These are phyloP conservation scores for Drosophila kanapiae DNA, from an alignment of 1,140 invertebrate genomes.

Conservation along the genomic window DNA sequence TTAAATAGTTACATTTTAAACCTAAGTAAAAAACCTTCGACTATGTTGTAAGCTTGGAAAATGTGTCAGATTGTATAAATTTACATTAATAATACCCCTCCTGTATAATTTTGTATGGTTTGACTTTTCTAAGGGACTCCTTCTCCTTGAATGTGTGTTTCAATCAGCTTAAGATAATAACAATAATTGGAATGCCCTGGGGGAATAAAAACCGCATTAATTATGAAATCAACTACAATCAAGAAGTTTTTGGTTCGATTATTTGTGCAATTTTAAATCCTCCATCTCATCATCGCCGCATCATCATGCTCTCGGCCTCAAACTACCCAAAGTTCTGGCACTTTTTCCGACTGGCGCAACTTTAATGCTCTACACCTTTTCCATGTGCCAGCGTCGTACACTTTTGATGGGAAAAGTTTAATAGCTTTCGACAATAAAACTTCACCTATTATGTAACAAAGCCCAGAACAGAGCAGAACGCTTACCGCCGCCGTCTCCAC, in stretches of 20 bases:
- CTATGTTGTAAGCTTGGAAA: background rate
- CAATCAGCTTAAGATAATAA: conserved; percentile 1
- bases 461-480: conserved; percentile 62
- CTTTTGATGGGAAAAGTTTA: conserved; percentile 84
- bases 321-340: conserved; percentile 6
- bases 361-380: conserved; percentile 76
- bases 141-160: background rate
- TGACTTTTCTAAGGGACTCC: background rate
- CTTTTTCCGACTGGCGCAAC: conserved; percentile 37
- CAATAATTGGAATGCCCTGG: conserved; percentile 2
- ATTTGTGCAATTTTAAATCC: conserved; percentile 2
- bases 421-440: conserved; percentile 84
- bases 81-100: background rate
- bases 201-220: background rate
- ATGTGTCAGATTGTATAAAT: background rate
- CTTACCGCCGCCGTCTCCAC: conserved; percentile 51
- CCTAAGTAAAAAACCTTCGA: too few species aligned
- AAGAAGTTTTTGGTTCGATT: conserved; percentile 11
- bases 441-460: conserved; percentile 84
- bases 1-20: too few species aligned
- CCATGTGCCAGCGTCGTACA: conserved; percentile 71
- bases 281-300: conserved; percentile 28
- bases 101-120: background rate
- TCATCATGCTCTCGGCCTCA: conserved; percentile 1
- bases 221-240: conserved; percentile 10